Evolutionary conservation across 2,888 invertebrate species (phyloP), one percentile per base, ranked within the genome.

Genomic region (Zaprionus bogoriensis): DNA sequence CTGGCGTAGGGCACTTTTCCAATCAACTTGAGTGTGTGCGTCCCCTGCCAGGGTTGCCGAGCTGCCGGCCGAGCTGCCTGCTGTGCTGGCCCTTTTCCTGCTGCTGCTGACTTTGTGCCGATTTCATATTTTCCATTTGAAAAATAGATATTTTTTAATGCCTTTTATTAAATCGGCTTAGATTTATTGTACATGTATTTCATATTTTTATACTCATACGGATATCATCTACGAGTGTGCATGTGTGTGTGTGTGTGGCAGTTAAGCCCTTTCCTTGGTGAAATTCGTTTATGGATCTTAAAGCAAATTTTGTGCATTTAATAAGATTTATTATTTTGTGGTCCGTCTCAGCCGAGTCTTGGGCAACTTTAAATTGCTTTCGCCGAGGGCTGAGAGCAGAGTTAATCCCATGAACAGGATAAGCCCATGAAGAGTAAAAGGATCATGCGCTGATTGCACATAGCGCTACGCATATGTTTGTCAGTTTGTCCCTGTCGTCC

Each of bases 141-240:
- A 74, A 84, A 81, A 82, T 81, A 83, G 67, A 80, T 72, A 78
- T 81, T 81, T 87, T 80, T 85, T 78, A 82, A 83, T 80, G 74
- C 81, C 67, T 76, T 83, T 87, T 87, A 88, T 87, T 83, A 87
- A 87, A 88, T 87, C 80, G 87, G 83, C 81, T 85, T 83, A 81
- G 84, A 78, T 80, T 80, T 83, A 80, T 83, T 74, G 72, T 72
- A 63, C 69, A 63, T 71, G 64, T 73, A 70, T 69, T 66, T 66
- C 36, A 64, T 57, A 58, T 62, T 58, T 67, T 48, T 57, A 25
- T 54, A n/a, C 36, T 38, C 36, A 38, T 14, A 12, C 45, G 39
- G 32, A 14, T 9, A 9, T 32, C 12, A 19, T 53, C 39, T 51
- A 42, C 51, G 41, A 32, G 55, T 50, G 36, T 48, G 41, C 52